A percentile compares a stretch with the other conserved stretches of the same genome.
These are phyloP conservation scores for Cartodere bifasciata DNA, from an alignment of 2,888 invertebrate genomes.

Conservation along the genomic window DNA sequence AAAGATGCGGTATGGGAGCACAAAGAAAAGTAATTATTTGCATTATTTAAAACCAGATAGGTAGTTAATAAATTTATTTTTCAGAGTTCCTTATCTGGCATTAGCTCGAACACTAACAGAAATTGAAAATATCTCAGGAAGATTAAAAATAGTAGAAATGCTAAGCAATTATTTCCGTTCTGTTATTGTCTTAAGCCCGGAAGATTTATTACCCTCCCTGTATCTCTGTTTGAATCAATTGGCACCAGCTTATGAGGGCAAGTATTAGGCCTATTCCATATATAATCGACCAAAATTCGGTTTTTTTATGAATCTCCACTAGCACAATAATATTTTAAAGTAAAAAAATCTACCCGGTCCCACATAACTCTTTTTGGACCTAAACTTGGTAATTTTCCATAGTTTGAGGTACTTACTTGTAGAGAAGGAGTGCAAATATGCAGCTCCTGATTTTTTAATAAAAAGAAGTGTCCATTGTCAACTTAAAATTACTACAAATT, in stretches of 20 bases:
- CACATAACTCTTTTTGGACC: neutral
- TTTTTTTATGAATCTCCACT: neutral
- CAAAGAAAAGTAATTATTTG: conserved; percentile 45
- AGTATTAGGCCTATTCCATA: conserved; percentile 1
- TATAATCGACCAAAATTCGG: neutral
- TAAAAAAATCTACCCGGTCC: neutral
- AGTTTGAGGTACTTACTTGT: too few relatives aligned
- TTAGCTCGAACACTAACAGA: conserved; percentile 79
- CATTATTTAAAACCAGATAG: conserved; percentile 2
- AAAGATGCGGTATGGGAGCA: conserved; percentile 70
- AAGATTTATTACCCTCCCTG: conserved; percentile 81
- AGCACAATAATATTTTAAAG: neutral
- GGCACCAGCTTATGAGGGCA: conserved; percentile 90
- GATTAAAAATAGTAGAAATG: conserved; percentile 85
- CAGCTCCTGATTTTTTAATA: too few relatives aligned
- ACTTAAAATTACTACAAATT: too few relatives aligned
- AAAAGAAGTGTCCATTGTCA: too few relatives aligned
- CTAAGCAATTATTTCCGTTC: conserved; percentile 86
- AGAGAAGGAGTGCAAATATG: too few relatives aligned
- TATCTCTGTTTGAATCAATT: conserved; percentile 93
- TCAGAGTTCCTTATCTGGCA: conserved; percentile 84
- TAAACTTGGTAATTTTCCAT: too few relatives aligned
- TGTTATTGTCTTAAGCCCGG: conserved; percentile 74
- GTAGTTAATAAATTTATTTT: conserved; percentile 17
- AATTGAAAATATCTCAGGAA: conserved; percentile 73